Conservation (phyloP, 2,888 invertebrate genomes). For the Lasioglossum vierecki region DNA sequence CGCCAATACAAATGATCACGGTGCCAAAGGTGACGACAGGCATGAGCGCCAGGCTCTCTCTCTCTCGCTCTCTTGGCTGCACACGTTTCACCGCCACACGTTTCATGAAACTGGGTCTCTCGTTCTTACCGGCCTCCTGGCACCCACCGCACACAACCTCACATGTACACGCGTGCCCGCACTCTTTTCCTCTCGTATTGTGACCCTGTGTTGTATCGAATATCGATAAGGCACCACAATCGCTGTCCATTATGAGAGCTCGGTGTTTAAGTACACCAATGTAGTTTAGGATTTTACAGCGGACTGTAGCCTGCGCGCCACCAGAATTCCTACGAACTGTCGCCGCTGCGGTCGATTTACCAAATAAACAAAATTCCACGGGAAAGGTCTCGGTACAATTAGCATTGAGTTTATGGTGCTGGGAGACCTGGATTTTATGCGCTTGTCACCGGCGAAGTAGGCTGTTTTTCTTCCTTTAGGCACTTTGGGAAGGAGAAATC, state of each 20-base stretch:
- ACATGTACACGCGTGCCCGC: background rate
- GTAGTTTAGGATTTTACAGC: conserved; percentile 3
- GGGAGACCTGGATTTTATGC: too few species aligned
- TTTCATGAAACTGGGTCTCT: conserved; percentile 32
- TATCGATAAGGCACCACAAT: conserved; percentile 61
- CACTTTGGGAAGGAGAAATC: too few species aligned
- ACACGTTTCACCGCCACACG: background rate
- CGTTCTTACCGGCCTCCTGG: conserved; percentile 38
- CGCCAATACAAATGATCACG: conserved; percentile 49
- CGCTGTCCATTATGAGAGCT: conserved; percentile 40
- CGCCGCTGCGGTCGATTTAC: background rate
- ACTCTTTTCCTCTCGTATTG: conserved; percentile 29
- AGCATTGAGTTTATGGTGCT: too few species aligned
- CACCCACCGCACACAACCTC: background rate
- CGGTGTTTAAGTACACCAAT: conserved; percentile 38
- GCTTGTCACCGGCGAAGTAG: too few species aligned
- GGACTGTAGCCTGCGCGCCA: background rate
- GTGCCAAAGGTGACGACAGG: conserved; percentile 47
- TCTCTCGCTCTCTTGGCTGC: background rate
- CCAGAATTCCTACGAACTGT: background rate
- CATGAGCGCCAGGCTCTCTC: conserved; percentile 1
- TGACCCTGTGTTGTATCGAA: conserved; percentile 64
- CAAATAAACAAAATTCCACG: background rate
- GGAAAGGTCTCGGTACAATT: too few species aligned
- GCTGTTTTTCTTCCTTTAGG: too few species aligned